Percentiles rank a stretch among this genome's conserved stretches.
phyloP scores from a whole-genome alignment of 2,888 invertebrate species.

The Agrochola lychnidis region DNA sequence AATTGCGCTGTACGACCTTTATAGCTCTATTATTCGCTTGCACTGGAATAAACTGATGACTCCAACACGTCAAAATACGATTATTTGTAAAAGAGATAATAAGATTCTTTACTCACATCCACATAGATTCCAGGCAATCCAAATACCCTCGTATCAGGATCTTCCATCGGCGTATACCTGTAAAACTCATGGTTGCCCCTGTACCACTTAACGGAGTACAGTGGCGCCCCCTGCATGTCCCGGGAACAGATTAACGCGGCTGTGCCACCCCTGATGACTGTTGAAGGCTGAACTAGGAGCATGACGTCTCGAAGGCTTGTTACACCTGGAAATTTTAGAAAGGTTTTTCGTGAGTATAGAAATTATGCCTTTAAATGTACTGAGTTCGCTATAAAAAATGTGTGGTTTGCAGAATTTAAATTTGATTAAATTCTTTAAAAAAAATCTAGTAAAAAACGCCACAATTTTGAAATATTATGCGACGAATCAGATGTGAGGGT shows the following conservation, averaged over 20 bases:
- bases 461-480: not conserved
- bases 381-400: no score
- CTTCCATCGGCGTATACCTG: constrained; percentile 94
- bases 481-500: not conserved
- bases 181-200: constrained; percentile 96
- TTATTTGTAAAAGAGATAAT: not conserved
- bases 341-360: not conserved
- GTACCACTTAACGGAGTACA: constrained; percentile 97
- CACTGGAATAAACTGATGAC: no score
- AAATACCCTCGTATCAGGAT: constrained; percentile 94
- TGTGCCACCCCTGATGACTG: constrained; percentile 92
- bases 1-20: not conserved
- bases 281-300: constrained; percentile 93
- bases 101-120: constrained; percentile 92
- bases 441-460: not conserved
- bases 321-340: constrained; percentile 85
- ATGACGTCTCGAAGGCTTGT: constrained; percentile 93
- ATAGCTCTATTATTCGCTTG: not conserved
- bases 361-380: not conserved
- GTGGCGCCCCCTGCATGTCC: constrained; percentile 93
- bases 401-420: not conserved
- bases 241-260: constrained; percentile 94
- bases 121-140: constrained; percentile 94
- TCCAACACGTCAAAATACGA: no score
- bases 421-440: not conserved